phyloP scores from a whole-genome alignment of 2,113 vertebrate species.

The Ceuthmochares aereus region DNA sequence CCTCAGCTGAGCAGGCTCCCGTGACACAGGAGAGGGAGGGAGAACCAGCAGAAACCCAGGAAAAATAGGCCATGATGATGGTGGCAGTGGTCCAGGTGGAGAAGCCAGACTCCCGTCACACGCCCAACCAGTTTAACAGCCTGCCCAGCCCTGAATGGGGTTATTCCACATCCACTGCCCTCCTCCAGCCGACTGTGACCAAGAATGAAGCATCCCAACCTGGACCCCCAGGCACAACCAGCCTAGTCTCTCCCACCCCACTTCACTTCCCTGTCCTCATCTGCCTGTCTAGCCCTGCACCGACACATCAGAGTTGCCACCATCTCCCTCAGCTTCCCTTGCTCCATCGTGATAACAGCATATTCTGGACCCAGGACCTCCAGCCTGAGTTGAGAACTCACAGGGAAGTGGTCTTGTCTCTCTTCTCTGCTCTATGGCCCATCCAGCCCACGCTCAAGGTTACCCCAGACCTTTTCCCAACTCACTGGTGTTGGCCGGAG shows the following conservation, averaged over 20 bases:
- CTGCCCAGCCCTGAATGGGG: neutral
- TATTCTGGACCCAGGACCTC: fast-evolving
- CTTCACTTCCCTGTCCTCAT: neutral
- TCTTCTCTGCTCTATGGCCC: neutral
- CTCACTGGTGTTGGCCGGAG: constrained; percentile 88
- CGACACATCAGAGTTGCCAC: neutral
- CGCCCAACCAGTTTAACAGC: fast-evolving
- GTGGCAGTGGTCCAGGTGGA: neutral
- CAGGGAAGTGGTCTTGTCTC: fast-evolving
- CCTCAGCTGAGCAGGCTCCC: neutral
- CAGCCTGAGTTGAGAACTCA: neutral
- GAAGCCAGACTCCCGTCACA: neutral
- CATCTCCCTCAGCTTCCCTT: neutral
- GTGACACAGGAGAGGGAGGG: neutral
- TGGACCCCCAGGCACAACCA: neutral
- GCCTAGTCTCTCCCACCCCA: neutral
- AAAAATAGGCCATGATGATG: neutral
- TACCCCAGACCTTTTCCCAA: neutral
- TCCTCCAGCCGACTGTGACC: neutral
- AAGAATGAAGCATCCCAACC: neutral
- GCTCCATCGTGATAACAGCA: fast-evolving
- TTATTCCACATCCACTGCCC: neutral
- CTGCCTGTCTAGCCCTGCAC: too few relatives aligned
- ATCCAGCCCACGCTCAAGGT: neutral
- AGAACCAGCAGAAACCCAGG: neutral